Percentiles rank a stretch among this genome's conserved stretches.
Evolutionary conservation across 2,888 invertebrate genomes (phyloP).

Genomic region (Ormyrus thymus): DNA sequence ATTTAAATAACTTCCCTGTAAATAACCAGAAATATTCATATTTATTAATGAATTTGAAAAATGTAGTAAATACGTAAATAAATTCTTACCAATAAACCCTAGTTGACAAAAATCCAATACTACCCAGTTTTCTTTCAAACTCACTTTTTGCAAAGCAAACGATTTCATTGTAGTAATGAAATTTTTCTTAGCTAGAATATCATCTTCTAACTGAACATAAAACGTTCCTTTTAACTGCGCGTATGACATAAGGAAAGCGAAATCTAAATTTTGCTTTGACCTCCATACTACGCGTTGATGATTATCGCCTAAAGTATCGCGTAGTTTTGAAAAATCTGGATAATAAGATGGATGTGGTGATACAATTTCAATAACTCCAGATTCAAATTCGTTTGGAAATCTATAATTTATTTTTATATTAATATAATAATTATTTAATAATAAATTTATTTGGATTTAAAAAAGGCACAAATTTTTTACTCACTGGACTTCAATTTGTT

Average conservation of each 20-base stretch:
- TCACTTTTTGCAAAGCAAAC: slow-evolving; percentile 86
- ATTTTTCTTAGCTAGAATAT: slow-evolving; percentile 90
- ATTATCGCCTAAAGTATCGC: slow-evolving; percentile 89
- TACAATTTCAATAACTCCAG: slow-evolving; percentile 91
- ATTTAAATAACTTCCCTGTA: slow-evolving; percentile 90
- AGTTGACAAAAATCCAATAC: slow-evolving; percentile 94
- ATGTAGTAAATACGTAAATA: neutral
- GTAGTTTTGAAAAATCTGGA: slow-evolving; percentile 87
- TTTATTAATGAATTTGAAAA: no score
- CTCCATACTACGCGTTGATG: slow-evolving; percentile 91
- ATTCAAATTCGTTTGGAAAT: slow-evolving; percentile 84
- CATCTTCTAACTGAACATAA: slow-evolving; percentile 96
- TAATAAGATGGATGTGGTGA: slow-evolving; percentile 91
- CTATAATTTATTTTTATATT: slow-evolving; percentile 73
- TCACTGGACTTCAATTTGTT: slow-evolving; percentile 85
- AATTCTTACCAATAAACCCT: slow-evolving; percentile 89
- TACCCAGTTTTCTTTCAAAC: slow-evolving; percentile 88
- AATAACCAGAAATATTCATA: slow-evolving; percentile 51
- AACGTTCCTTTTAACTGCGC: slow-evolving; percentile 90
- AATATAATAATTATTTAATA: neutral
- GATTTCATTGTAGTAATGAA: slow-evolving; percentile 91
- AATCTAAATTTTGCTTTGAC: slow-evolving; percentile 96
- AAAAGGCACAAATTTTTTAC: slow-evolving; percentile 68
- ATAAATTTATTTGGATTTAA: neutral
- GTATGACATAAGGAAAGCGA: slow-evolving; percentile 95